Evolutionary conservation across 2,888 invertebrate species (phyloP), one percentile per base, ranked within the genome.

Genomic region (Phortica magna): DNA sequence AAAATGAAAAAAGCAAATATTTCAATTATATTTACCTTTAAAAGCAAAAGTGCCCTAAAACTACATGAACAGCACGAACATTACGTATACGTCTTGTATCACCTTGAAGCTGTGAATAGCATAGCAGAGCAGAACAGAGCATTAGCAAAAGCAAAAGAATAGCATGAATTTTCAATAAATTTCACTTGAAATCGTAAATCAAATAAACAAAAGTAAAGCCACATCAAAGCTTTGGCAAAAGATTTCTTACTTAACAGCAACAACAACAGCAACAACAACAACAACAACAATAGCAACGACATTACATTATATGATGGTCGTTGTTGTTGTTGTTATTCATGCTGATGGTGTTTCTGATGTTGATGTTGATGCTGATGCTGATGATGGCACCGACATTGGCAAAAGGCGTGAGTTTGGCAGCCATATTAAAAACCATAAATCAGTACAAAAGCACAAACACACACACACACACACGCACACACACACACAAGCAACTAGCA

Each of bases 351-450:
- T 48, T 48, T 3, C 48, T 48, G 48, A 12, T 48, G 14, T 48
- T 48, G 48, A 48, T 48, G 14, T 2, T 48, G 48, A 48, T 48
- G 48, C 55, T 55, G 17, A 17, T 55, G 61, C 22, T 17, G 19
- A 10, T 19, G 19, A 19, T n/a, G 9, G 48, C 14, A 61, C 22
- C 22, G 22, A 19, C 19, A 61, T 19, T 31, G 5, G 39, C 22
- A 64, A 31, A 64, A 39, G 42, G n/a, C 12, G 67, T 42, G 19
- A 41, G 42, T 31, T 17, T 55, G 70, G 70, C 53, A n/a, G 70
- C 31, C 48, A 55, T 71, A 71, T 71, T 55, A 71, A 71, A 70
- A 71, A 71, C 70, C 53, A 71, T 71, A 71, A 71, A 71, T 71
- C 70, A 71, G 53, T 53, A 22, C 17, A 71, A 53, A 71, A 71